These are phyloP conservation scores for Seriola quinqueradiata DNA, from an alignment of 2,113 vertebrate genomes.

Conservation along the genomic window DNA sequence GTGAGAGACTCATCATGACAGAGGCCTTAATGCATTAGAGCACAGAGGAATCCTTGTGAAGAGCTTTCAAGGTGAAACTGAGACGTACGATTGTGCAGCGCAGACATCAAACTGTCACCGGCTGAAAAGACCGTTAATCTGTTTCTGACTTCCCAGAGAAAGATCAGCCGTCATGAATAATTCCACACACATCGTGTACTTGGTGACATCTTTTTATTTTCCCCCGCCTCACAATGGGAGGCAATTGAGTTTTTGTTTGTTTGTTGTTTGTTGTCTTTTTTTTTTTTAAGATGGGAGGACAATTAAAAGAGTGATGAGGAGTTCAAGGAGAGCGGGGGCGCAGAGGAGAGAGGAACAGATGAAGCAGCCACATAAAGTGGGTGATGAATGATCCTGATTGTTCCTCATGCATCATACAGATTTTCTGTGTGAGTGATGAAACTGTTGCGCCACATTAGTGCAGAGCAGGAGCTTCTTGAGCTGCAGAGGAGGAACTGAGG, in stretches of 20 bases:
- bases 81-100: not conserved
- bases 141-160: not conserved
- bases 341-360: not conserved
- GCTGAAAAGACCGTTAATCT: conserved; percentile 6
- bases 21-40: conserved; percentile 3
- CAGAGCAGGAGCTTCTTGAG: not conserved
- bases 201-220: not conserved
- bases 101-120: not conserved
- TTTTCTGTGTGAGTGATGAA: not conserved
- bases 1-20: not conserved
- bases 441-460: not conserved
- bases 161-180: conserved; percentile 26
- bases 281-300: not conserved
- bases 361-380: not conserved
- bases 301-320: conserved; percentile 23
- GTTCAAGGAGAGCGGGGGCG: not conserved
- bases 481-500: not conserved
- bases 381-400: conserved; percentile 27
- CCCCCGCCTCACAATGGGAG: not conserved
- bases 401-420: not conserved
- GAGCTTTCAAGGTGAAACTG: conserved; percentile 16
- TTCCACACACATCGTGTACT: conserved; percentile 1
- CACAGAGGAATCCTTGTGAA: not conserved
- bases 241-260: not conserved
- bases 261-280: not conserved